phyloP scores from a whole-genome alignment of 1,140 invertebrate genomes.

The Bombus waltoni region DNA sequence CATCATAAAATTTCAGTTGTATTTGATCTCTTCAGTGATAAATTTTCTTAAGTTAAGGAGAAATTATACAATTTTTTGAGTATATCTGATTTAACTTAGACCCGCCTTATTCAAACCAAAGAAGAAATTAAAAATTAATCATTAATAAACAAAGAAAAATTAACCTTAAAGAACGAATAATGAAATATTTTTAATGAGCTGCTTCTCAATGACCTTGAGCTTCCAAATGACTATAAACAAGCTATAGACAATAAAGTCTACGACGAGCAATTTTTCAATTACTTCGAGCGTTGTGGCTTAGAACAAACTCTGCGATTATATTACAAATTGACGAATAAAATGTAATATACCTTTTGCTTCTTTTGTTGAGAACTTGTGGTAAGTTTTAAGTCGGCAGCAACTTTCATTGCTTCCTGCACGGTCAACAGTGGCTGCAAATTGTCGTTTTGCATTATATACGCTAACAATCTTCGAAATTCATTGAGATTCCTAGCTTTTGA shows the following conservation, averaged over 20 bases:
- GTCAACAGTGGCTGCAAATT: conserved; percentile 92
- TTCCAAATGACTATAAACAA: no score
- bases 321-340: background rate
- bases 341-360: conserved; percentile 84
- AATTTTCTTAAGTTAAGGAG: background rate
- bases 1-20: background rate
- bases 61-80: background rate
- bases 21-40: background rate
- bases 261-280: conserved; percentile 10
- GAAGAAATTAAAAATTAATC: background rate
- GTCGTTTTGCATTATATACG: conserved; percentile 96
- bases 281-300: background rate
- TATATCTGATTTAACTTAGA: no score
- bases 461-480: conserved; percentile 92
- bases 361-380: conserved; percentile 86
- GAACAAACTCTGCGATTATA: background rate
- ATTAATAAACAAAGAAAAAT: background rate
- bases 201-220: background rate
- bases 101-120: background rate
- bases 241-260: background rate
- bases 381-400: conserved; percentile 94
- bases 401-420: conserved; percentile 92
- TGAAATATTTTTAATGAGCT: background rate
- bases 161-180: background rate
- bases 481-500: conserved; percentile 87